Percentiles rank a stretch among this genome's conserved stretches.
Conservation (phyloP, 2,113 vertebrate species). For the Peromyscus leucopus region DNA sequence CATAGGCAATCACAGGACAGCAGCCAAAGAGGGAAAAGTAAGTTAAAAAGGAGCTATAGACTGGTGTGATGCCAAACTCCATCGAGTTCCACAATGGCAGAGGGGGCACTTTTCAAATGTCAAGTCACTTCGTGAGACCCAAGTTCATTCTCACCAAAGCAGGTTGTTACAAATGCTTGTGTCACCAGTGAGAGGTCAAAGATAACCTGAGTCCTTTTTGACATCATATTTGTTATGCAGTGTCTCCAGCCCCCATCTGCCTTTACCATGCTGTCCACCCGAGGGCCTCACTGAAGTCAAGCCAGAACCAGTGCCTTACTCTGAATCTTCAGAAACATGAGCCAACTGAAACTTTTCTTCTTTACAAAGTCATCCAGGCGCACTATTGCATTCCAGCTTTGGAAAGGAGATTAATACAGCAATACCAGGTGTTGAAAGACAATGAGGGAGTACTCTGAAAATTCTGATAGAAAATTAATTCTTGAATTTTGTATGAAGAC, state of each 20-base stretch:
- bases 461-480: background rate
- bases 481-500: constrained; percentile 4
- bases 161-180: background rate
- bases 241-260: background rate
- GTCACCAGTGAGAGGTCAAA: background rate
- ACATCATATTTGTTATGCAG: background rate
- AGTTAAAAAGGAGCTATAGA: background rate
- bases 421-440: background rate
- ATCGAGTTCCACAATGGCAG: background rate
- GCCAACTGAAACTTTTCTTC: background rate
- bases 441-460: background rate
- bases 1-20: background rate
- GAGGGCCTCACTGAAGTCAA: background rate
- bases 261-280: background rate
- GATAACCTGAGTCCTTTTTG: too few relatives aligned
- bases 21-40: background rate
- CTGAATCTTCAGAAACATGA: background rate
- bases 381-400: background rate
- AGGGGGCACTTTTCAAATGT: background rate
- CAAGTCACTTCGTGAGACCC: background rate
- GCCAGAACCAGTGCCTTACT: too few relatives aligned
- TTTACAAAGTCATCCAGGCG: background rate
- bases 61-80: background rate
- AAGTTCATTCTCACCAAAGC: background rate
- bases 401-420: background rate